These are phyloP conservation scores for Xylocampa areola DNA, from an alignment of 2,888 invertebrate species.

Conservation along the genomic window DNA sequence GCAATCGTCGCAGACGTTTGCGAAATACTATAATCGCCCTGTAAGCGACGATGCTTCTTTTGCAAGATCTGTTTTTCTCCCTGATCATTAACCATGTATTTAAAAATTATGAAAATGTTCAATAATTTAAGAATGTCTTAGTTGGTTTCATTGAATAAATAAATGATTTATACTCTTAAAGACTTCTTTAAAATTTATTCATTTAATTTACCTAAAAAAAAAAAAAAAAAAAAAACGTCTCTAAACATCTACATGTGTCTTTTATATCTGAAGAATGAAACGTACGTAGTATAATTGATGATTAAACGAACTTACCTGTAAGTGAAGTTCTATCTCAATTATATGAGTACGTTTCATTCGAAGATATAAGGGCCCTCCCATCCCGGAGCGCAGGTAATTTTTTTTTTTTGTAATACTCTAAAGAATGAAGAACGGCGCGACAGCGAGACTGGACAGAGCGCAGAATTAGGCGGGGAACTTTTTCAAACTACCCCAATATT, in stretches of 20 bases:
- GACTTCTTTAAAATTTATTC: background rate
- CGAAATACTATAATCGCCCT: constrained; percentile 1
- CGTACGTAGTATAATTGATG: constrained; percentile 18
- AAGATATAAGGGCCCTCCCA: constrained; percentile 3
- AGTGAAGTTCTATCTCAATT: constrained; percentile 29
- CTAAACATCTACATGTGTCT: constrained; percentile 5
- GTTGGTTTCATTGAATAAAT: background rate
- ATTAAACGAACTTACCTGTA: constrained; percentile 31
- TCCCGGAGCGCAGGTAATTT: background rate
- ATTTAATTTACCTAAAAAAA: background rate
- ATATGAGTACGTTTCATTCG: constrained; percentile 22
- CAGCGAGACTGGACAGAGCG: background rate
- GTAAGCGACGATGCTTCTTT: constrained; percentile 1
- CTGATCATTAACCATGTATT: background rate
- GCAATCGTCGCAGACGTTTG: constrained; percentile 1
- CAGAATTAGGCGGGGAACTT: background rate
- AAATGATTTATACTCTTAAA: background rate
- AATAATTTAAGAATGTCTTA: too few relatives aligned
- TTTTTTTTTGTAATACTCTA: background rate
- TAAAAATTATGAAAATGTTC: background rate
- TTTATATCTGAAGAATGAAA: constrained; percentile 15
- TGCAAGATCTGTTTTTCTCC: constrained; percentile 1
- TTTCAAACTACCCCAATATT: too few relatives aligned
- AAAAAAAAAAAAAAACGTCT: background rate
- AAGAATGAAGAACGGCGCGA: constrained; percentile 5